Conservation (phyloP, 2,797 vertebrate genomes). For the Bradypus variegatus region DNA sequence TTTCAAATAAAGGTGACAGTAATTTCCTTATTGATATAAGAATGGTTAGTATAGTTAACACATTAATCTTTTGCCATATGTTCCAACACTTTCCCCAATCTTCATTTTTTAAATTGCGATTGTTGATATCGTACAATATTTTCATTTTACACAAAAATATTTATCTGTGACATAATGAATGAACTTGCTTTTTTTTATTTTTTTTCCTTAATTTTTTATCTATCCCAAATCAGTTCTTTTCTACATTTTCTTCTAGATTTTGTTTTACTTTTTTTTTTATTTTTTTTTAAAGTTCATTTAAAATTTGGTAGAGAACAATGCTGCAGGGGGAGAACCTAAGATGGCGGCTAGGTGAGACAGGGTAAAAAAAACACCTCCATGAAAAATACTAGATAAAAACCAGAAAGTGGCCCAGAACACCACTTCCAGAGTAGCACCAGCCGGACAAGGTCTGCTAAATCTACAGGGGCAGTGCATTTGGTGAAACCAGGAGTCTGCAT, state of each 20-base stretch:
- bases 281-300: not conserved
- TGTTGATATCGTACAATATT: not conserved
- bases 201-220: constrained; percentile 10
- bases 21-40: not conserved
- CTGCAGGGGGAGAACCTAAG: too few relatives aligned
- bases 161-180: not conserved
- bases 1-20: constrained; percentile 9
- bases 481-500: too few relatives aligned
- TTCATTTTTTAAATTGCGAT: not conserved
- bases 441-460: too few relatives aligned
- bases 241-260: not conserved
- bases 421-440: too few relatives aligned
- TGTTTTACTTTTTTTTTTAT: not conserved
- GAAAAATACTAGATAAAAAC: too few relatives aligned
- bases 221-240: not conserved
- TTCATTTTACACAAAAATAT: constrained; percentile 2
- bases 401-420: too few relatives aligned
- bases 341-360: too few relatives aligned
- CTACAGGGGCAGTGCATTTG: too few relatives aligned
- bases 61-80: not conserved
- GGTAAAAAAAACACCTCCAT: too few relatives aligned
- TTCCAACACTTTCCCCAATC: not conserved
- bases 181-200: not conserved
- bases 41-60: not conserved
- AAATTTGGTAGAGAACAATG: not conserved